Base-by-base conservation (phyloP, 2,888 invertebrate species). In the Parthenolecanium corni region DNA sequence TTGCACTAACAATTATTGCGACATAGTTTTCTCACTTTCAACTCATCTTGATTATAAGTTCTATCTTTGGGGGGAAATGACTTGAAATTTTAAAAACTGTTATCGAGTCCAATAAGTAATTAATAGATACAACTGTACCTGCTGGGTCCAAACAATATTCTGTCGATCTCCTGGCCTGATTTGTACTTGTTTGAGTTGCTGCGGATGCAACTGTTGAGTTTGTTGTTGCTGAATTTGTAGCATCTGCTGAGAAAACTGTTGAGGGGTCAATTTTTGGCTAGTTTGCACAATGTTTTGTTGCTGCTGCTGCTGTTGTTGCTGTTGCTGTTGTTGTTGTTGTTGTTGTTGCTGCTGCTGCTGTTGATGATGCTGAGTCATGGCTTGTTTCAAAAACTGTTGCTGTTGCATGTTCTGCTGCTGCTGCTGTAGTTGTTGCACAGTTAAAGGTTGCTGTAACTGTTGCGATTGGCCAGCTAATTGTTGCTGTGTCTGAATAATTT, bases 371-470 rank as follows among this genome's bases (percentile, higher is more conserved):
- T 72, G 68, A 18, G 71, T 69, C 46, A 64, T 58, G 51, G 52
- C 54, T 56, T 58, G 58, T 62, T 64, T 65, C 11, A 61, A 52
- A 47, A 66, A 64, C 46, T 67, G 69, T 62, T 69, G 70, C 51
- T 69, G 68, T 38, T 74, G 70, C 46, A 65, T 69, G 66, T 68
- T 70, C 52, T 64, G 69, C 65, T 78, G 77, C 61, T 77, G 77
- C 66, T 77, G 77, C 66, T 62, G 52, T 47, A 62, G 5, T 31
- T 31, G 31, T 31, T 31, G 31, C 5, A 31, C 9, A 6, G 31
- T 71, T n/a, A 70, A 68, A 67, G 79, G 79, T 65, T 78, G 78
- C 66, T 77, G 78, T 3, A 77, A 70, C 24, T 77, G 78, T 54
- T 70, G 68, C 62, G 66, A 67, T n/a, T 52, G 52, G 14, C 69